phyloP scores from a whole-genome alignment of 2,888 invertebrate genomes.

The Neoaliturus tenellus region DNA sequence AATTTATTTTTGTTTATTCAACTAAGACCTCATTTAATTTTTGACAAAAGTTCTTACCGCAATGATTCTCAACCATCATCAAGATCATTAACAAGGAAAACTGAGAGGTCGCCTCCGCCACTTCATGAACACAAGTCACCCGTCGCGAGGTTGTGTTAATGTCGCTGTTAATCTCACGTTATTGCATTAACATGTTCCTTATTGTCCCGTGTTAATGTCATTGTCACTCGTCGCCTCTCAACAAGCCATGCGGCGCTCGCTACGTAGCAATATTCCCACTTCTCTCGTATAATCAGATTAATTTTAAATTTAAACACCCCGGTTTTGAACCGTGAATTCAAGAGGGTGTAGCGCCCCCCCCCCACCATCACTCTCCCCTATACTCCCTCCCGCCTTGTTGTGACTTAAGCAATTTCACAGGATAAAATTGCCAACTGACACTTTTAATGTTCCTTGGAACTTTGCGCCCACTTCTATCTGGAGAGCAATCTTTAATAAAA shows the following conservation, averaged over 20 bases:
- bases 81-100: too few relatives aligned
- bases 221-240: not conserved
- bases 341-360: constrained; percentile 3
- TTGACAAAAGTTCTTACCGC: too few relatives aligned
- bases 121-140: too few relatives aligned
- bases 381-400: not conserved
- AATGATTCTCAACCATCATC: too few relatives aligned
- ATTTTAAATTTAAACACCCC: constrained; percentile 47
- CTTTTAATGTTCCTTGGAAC: constrained; percentile 24
- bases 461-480: not conserved
- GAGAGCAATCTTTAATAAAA: constrained; percentile 14
- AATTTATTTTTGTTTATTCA: too few relatives aligned
- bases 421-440: constrained; percentile 9
- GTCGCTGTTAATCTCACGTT: not conserved
- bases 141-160: not conserved
- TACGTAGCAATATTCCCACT: constrained; percentile 10
- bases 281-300: constrained; percentile 47
- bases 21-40: too few relatives aligned
- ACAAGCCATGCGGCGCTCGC: not conserved
- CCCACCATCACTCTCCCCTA: not conserved
- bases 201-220: not conserved
- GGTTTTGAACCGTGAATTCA: constrained; percentile 45
- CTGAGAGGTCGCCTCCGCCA: too few relatives aligned
- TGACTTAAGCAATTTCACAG: constrained; percentile 32
- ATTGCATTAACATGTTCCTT: not conserved